A percentile compares a stretch with the other conserved stretches of the same genome.
These are phyloP conservation scores for Sarcophaga bullata DNA, from an alignment of 1,140 invertebrate genomes.

Conservation along the genomic window DNA sequence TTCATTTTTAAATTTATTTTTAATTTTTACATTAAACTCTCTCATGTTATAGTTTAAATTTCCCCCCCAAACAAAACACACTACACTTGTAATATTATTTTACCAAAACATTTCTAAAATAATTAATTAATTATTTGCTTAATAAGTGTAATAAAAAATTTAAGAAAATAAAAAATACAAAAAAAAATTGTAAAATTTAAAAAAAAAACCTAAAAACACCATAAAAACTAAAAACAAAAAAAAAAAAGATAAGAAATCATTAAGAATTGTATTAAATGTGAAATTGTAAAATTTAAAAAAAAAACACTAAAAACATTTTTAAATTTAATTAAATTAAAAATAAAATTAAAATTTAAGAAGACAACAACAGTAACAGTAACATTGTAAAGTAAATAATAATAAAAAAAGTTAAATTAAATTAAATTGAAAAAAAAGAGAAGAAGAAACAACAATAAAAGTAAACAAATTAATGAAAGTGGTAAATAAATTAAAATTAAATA, in stretches of 20 bases:
- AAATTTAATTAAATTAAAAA: not conserved
- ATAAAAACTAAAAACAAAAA: not conserved
- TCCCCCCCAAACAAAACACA: too few relatives aligned
- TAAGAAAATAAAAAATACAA: not conserved
- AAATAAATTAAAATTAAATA: not conserved
- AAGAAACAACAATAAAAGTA: not conserved
- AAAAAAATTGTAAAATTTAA: not conserved
- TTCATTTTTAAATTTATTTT: too few relatives aligned
- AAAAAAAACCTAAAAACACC: not conserved
- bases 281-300: constrained; percentile 31
- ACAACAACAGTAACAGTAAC: not conserved
- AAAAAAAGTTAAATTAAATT: constrained; percentile 15
- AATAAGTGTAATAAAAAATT: constrained; percentile 21
- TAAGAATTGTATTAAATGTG: constrained; percentile 35
- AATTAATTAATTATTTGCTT: not conserved
- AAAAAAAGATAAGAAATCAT: not conserved
- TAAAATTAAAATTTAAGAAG: not conserved
- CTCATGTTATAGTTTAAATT: too few relatives aligned
- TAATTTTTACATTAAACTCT: too few relatives aligned
- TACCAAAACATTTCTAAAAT: too few relatives aligned
- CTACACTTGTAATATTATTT: too few relatives aligned
- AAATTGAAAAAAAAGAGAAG: constrained; percentile 10
- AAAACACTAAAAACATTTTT: constrained; percentile 12
- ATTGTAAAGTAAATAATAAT: not conserved
- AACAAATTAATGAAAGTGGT: not conserved